Evolutionary conservation across 2,113 vertebrate genomes (phyloP).

Genomic region (Pangasianodon gigas): DNA sequence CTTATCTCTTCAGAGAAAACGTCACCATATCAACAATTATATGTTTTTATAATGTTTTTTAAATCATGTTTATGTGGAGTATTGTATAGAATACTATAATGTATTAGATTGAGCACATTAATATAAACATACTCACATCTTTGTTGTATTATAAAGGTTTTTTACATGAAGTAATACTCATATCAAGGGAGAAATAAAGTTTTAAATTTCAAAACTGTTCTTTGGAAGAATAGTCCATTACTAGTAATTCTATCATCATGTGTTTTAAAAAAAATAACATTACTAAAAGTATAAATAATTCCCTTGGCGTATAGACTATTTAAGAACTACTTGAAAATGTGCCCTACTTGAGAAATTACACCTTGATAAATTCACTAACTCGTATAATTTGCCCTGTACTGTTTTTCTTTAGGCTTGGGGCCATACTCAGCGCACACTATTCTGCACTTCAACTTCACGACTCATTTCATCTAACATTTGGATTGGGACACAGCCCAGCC

Average conservation of each 20-base stretch:
- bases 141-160: not conserved
- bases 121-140: not conserved
- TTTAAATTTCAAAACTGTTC: not conserved
- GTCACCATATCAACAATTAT: too few relatives aligned
- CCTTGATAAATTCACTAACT: not conserved
- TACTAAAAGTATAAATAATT: not conserved
- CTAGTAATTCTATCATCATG: not conserved
- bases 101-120: not conserved
- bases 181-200: not conserved
- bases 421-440: conserved; percentile 14
- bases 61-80: too few relatives aligned
- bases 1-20: too few relatives aligned
- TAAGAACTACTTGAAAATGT: not conserved
- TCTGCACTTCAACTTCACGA: conserved; percentile 31
- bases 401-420: conserved; percentile 25
- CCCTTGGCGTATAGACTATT: not conserved
- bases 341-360: too few relatives aligned
- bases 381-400: not conserved
- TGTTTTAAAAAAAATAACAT: not conserved
- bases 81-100: too few relatives aligned
- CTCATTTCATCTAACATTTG: conserved; percentile 45
- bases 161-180: not conserved
- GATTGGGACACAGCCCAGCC: conserved; percentile 44
- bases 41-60: too few relatives aligned
- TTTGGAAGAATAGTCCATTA: not conserved